Percentiles rank a stretch among this genome's conserved stretches.
Evolutionary conservation across 2,797 vertebrate genomes (phyloP).

Genomic region (Gambusia yucatana): DNA sequence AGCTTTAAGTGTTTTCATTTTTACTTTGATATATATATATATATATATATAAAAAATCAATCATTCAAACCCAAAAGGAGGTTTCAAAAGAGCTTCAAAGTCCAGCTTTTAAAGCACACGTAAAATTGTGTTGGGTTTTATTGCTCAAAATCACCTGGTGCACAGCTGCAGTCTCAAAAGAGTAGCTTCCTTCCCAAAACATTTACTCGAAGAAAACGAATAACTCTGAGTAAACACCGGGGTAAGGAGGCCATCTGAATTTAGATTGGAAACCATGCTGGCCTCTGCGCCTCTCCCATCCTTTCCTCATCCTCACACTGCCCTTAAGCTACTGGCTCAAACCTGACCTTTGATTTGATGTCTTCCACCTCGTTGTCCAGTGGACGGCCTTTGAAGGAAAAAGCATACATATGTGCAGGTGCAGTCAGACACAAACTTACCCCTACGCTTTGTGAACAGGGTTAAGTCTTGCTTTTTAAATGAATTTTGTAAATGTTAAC

Average conservation of each 20-base stretch:
- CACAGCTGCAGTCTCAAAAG: conserved; percentile 11
- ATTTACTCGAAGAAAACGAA: conserved; percentile 24
- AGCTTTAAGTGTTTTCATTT: conserved; percentile 2
- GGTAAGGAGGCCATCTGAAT: conserved; percentile 27
- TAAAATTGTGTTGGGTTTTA: not conserved
- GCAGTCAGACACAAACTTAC: conserved; percentile 30
- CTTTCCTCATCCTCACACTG: conserved; percentile 36
- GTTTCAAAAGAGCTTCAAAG: conserved; percentile 8
- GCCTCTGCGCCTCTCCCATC: conserved; percentile 33
- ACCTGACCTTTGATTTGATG: conserved; percentile 66
- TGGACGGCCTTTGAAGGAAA: conserved; percentile 38
- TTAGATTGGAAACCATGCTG: conserved; percentile 33
- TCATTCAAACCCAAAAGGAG: not conserved
- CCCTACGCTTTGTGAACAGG: conserved; percentile 25
- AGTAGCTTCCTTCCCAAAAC: conserved; percentile 3
- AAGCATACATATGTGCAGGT: conserved; percentile 3
- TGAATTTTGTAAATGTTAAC: not conserved
- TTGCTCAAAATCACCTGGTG: conserved; percentile 7
- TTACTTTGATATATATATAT: not conserved
- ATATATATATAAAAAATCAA: not conserved
- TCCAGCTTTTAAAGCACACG: conserved; percentile 1
- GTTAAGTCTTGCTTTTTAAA: not conserved
- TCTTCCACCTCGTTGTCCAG: conserved; percentile 44
- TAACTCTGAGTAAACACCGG: conserved; percentile 30
- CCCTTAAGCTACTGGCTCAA: conserved; percentile 39